These are phyloP conservation scores for Excalfactoria chinensis DNA, from an alignment of 2,113 vertebrate genomes.

Conservation along the genomic window DNA sequence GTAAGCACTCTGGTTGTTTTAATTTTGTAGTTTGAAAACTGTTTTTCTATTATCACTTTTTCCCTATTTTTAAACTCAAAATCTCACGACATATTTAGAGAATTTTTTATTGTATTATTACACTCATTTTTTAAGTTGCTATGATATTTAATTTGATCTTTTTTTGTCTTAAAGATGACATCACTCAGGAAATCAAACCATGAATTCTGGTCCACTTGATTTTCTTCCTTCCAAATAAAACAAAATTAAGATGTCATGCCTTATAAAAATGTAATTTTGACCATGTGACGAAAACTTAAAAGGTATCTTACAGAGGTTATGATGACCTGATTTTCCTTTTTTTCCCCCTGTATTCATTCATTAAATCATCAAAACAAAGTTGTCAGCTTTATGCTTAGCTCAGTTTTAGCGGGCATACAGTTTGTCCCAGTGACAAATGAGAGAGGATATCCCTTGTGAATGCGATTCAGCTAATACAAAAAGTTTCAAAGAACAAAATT, in stretches of 20 bases:
- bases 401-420: neutral
- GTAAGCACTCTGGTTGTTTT: fast-evolving
- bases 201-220: neutral
- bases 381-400: neutral
- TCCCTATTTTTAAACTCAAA: neutral
- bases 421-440: neutral
- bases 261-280: neutral
- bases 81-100: no score
- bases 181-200: neutral
- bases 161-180: neutral
- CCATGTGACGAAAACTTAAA: neutral
- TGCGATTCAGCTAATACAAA: neutral
- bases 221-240: neutral
- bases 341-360: neutral
- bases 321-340: neutral
- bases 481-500: neutral
- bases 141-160: neutral
- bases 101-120: neutral
- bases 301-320: neutral
- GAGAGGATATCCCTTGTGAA: neutral
- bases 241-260: neutral
- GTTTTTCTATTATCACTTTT: neutral
- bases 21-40: neutral
- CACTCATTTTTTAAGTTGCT: neutral
- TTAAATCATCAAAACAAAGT: neutral